Evolutionary conservation across 2,888 invertebrate genomes (phyloP).

Genomic region (Dicranocentrus wangi): DNA sequence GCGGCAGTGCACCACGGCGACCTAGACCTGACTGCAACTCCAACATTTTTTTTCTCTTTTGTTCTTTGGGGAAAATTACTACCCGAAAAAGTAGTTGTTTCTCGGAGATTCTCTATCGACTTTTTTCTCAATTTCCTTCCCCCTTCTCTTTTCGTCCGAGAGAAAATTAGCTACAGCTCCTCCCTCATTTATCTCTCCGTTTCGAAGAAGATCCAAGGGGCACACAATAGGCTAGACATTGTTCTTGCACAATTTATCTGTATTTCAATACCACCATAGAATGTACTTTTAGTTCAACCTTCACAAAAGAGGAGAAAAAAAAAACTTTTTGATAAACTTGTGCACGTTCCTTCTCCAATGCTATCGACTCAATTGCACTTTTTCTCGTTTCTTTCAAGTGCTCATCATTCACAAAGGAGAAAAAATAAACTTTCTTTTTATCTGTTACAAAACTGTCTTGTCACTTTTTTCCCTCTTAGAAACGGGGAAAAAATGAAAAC

Average conservation of each 20-base stretch:
- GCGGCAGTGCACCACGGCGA: constrained; percentile 16
- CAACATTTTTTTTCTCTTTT: constrained; percentile 35
- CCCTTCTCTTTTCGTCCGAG: constrained; percentile 23
- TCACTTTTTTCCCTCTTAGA: constrained; percentile 23
- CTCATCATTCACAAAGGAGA: constrained; percentile 34
- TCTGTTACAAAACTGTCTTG: constrained; percentile 10
- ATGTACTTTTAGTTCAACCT: background rate
- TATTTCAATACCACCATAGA: background rate
- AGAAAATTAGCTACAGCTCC: constrained; percentile 47
- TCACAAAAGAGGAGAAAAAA: no score
- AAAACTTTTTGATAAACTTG: background rate
- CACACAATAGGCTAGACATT: background rate
- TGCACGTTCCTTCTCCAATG: background rate
- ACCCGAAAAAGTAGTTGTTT: constrained; percentile 20
- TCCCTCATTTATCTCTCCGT: constrained; percentile 16
- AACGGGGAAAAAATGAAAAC: background rate
- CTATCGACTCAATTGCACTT: constrained; percentile 33
- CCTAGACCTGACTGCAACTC: constrained; percentile 43
- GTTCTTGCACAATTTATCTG: constrained; percentile 13
- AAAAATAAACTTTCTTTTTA: background rate
- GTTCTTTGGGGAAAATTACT: constrained; percentile 41
- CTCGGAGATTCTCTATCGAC: background rate
- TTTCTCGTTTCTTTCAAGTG: constrained; percentile 22
- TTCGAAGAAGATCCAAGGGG: background rate
- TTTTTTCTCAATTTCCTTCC: constrained; percentile 1